phyloP scores from a whole-genome alignment of 2,888 invertebrate genomes.

The Leucophenga montana region DNA sequence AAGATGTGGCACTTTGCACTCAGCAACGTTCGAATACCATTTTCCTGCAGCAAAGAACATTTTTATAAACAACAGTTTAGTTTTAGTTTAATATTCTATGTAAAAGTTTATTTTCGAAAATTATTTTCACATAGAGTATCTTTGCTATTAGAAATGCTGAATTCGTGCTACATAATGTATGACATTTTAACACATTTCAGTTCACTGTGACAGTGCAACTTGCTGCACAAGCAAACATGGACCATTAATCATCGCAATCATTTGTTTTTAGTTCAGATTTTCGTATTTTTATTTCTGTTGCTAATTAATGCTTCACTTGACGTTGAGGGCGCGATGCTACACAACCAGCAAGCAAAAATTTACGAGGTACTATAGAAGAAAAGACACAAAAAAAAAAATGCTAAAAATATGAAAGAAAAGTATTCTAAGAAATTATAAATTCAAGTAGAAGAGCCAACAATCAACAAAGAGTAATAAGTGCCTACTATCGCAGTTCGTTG shows the following conservation, averaged over 20 bases:
- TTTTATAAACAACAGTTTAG: too few species aligned
- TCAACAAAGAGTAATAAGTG: slow-evolving; percentile 37
- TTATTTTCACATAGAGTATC: too few species aligned
- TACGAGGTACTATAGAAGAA: slow-evolving; percentile 1
- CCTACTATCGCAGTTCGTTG: neutral
- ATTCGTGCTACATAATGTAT: neutral
- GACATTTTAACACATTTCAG: neutral
- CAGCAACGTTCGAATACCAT: too few species aligned
- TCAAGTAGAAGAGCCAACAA: slow-evolving; percentile 35
- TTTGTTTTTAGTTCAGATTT: slow-evolving; percentile 43
- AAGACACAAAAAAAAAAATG: slow-evolving; percentile 41
- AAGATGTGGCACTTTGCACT: too few species aligned
- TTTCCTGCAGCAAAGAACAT: too few species aligned
- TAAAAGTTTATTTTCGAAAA: too few species aligned
- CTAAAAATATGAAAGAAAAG: slow-evolving; percentile 40
- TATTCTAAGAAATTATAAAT: slow-evolving; percentile 22
- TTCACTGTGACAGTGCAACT: slow-evolving; percentile 26
- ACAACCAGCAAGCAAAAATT: too few species aligned
- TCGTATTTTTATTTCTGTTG: slow-evolving; percentile 19
- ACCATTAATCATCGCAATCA: slow-evolving; percentile 55
- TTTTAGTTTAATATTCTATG: too few species aligned
- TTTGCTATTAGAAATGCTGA: too few species aligned
- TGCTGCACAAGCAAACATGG: slow-evolving; percentile 13
- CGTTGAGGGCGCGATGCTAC: slow-evolving; percentile 24
- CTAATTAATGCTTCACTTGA: slow-evolving; percentile 33